Percentiles rank a stretch among this genome's conserved stretches.
These are phyloP conservation scores for Saiga tatarica DNA, from an alignment of 2,113 vertebrate species.

Conservation along the genomic window DNA sequence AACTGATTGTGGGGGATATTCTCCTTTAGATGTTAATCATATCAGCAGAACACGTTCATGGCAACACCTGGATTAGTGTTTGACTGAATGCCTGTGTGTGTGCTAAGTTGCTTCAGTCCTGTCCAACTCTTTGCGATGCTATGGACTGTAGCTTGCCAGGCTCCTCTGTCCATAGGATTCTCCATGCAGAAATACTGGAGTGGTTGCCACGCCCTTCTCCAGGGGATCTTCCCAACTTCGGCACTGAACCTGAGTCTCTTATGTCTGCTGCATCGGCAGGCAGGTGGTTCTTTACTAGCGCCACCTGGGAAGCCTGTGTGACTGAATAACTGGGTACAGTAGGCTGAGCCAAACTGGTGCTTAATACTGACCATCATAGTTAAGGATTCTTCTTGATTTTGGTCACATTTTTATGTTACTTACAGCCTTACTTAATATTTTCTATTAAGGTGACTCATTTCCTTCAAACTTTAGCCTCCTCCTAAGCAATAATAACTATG, in stretches of 20 bases:
- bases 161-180: not conserved
- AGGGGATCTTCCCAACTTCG: not conserved
- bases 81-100: not conserved
- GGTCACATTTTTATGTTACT: not conserved
- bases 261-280: not conserved
- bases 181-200: not conserved
- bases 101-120: not conserved
- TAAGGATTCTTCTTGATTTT: not conserved
- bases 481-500: not conserved
- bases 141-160: not conserved
- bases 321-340: not conserved
- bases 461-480: not conserved
- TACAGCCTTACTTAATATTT: not conserved
- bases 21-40: not conserved
- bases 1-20: not conserved
- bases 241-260: not conserved
- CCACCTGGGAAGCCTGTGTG: not conserved
- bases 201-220: not conserved
- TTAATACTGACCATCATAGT: not conserved
- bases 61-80: not conserved
- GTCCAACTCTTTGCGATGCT: rapidly evolving
- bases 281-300: not conserved
- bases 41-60: not conserved
- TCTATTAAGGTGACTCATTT: not conserved
- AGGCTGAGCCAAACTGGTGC: not conserved